Conservation (phyloP, 2,888 invertebrate species). For the Danaus chrysippus region DNA sequence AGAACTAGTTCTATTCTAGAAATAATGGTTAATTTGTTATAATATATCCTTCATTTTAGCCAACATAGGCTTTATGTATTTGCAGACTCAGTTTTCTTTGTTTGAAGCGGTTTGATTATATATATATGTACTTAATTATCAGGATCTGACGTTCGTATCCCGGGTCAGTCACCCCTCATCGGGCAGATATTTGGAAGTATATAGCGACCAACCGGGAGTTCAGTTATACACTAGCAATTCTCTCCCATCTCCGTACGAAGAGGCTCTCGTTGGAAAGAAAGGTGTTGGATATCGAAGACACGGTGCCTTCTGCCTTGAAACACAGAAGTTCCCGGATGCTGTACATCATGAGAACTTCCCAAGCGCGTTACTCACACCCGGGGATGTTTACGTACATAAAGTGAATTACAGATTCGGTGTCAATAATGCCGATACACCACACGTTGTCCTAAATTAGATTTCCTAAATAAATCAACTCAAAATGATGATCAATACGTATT, state of each 20-base stretch:
- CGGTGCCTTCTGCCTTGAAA: conserved; percentile 92
- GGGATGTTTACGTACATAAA: conserved; percentile 83
- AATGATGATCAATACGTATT: neutral
- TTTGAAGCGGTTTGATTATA: too few relatives aligned
- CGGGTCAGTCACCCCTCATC: conserved; percentile 82
- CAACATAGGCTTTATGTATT: too few relatives aligned
- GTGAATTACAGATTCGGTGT: conserved; percentile 85
- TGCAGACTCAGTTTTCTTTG: too few relatives aligned
- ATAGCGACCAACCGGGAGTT: conserved; percentile 92
- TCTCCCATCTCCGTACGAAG: conserved; percentile 77
- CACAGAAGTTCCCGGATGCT: conserved; percentile 95
- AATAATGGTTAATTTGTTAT: conserved; percentile 1
- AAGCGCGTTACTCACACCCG: conserved; percentile 82
- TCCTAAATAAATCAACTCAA: neutral
- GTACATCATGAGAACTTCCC: conserved; percentile 89
- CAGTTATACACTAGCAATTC: conserved; percentile 92
- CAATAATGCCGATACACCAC: conserved; percentile 32
- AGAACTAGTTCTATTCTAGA: too few relatives aligned
- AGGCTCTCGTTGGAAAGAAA: conserved; percentile 57
- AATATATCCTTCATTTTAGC: too few relatives aligned
- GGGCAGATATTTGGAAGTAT: conserved; percentile 87
- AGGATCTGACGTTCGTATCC: conserved; percentile 57
- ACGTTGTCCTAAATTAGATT: conserved; percentile 30
- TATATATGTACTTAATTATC: conserved; percentile 17
- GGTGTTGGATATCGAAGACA: conserved; percentile 82